These are phyloP conservation scores for Porites australiensis DNA, from an alignment of 64 coral and sea anemone species.

Conservation along the genomic window DNA sequence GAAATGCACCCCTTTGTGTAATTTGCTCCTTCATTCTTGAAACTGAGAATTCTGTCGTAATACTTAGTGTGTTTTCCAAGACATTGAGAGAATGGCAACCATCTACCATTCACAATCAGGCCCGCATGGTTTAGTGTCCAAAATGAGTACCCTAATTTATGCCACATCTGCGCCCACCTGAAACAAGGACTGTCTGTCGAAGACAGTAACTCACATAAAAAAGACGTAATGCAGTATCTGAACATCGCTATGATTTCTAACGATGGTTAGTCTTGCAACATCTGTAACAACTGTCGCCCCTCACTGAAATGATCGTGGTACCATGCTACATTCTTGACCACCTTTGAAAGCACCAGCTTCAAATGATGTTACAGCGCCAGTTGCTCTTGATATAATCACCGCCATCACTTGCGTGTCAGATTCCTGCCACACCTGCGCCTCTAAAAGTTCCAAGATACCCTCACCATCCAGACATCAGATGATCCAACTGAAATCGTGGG, in stretches of 20 bases:
- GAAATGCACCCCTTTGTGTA: background rate
- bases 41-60: background rate
- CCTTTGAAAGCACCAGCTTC: background rate
- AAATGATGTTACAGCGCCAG: background rate
- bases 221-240: no score
- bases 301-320: background rate
- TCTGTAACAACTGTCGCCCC: background rate
- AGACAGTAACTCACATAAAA: background rate
- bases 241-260: no score
- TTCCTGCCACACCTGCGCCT: slow-evolving; percentile 27
- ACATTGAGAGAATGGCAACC: background rate
- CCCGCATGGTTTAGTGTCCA: no score
- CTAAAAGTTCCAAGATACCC: background rate
- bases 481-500: background rate
- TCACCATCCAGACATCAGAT: background rate
- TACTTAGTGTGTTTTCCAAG: no score
- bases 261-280: background rate
- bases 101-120: no score
- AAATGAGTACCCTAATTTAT: no score
- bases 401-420: background rate
- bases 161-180: no score
- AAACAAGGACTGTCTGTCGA: background rate
- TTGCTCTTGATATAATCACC: background rate
- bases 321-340: background rate
- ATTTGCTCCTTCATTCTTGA: background rate